These are phyloP conservation scores for Riptortus pedestris DNA, from an alignment of 1,140 invertebrate species.

Conservation along the genomic window DNA sequence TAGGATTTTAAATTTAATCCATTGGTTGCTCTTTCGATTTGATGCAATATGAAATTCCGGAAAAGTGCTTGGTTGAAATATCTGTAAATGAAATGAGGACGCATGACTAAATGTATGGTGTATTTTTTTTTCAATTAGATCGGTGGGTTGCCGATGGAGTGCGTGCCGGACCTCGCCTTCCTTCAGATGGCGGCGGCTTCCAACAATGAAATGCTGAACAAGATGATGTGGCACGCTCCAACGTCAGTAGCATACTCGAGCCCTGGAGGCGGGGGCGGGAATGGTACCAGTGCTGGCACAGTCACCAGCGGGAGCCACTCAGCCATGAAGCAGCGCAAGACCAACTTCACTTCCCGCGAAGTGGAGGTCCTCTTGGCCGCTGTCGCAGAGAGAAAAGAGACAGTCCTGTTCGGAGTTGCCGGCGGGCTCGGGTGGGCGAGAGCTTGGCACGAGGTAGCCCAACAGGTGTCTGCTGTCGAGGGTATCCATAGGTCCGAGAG, in stretches of 20 bases:
- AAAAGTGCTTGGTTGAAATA: constrained; percentile 2
- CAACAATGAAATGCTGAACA: constrained; percentile 25
- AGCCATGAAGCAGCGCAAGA: constrained; percentile 32
- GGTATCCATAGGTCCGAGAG: constrained; percentile 32
- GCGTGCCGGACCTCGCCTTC: constrained; percentile 28
- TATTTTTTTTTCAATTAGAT: not conserved
- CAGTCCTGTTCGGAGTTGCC: constrained; percentile 32
- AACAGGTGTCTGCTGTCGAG: constrained; percentile 31
- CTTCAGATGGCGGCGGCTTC: constrained; percentile 27
- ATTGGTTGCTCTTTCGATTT: too few relatives aligned
- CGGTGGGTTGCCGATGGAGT: constrained; percentile 23
- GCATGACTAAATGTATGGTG: not conserved
- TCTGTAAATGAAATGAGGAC: not conserved
- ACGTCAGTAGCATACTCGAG: not conserved
- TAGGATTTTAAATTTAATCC: too few relatives aligned
- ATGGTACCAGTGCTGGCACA: not conserved
- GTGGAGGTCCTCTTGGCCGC: constrained; percentile 31
- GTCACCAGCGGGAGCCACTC: not conserved
- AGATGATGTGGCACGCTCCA: constrained; percentile 24
- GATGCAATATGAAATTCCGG: too few relatives aligned
- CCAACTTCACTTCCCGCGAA: constrained; percentile 32
- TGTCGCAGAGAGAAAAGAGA: constrained; percentile 29
- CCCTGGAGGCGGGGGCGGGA: not conserved
- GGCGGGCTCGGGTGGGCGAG: constrained; percentile 31
- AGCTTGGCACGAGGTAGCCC: constrained; percentile 32